These are phyloP conservation scores for Amia ocellicauda DNA, from an alignment of 2,113 vertebrate species.

Conservation along the genomic window DNA sequence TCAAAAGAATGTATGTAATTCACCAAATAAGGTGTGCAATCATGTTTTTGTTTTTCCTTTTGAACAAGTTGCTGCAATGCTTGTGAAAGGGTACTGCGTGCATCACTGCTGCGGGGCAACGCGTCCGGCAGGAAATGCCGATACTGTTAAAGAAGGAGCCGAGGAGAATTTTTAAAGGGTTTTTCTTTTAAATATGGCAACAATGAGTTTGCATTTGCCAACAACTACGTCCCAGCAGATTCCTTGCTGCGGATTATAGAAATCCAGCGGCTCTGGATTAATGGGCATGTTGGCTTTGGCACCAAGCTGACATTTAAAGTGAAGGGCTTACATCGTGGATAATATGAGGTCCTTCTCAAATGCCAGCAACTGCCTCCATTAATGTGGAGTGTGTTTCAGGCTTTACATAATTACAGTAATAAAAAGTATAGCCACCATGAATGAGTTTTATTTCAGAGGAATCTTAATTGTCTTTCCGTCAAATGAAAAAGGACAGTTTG, in stretches of 20 bases:
- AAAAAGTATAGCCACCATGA: no score
- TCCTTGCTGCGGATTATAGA: conserved; percentile 38
- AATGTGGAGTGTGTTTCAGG: background rate
- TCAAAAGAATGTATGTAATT: no score
- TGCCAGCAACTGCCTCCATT: conserved; percentile 7
- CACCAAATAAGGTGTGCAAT: no score
- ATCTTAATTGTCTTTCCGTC: no score
- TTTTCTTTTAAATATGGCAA: conserved; percentile 12
- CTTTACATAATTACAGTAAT: background rate
- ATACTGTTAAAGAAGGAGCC: no score
- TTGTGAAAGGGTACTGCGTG: no score
- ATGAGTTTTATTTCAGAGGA: no score
- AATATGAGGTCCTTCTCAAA: conserved; percentile 10
- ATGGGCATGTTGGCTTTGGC: conserved; percentile 16
- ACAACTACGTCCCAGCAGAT: conserved; percentile 13
- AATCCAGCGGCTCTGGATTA: conserved; percentile 36
- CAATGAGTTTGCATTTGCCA: background rate
- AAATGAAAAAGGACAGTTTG: no score
- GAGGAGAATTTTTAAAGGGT: background rate
- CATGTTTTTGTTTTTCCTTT: no score
- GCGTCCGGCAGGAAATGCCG: no score
- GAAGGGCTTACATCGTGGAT: conserved; percentile 16
- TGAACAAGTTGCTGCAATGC: no score
- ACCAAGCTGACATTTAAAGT: conserved; percentile 19
- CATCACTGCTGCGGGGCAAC: no score